Evolutionary conservation across 2,888 invertebrate species (phyloP), one percentile per base, ranked within the genome.

Genomic region (Nipponacmea schrenckii): DNA sequence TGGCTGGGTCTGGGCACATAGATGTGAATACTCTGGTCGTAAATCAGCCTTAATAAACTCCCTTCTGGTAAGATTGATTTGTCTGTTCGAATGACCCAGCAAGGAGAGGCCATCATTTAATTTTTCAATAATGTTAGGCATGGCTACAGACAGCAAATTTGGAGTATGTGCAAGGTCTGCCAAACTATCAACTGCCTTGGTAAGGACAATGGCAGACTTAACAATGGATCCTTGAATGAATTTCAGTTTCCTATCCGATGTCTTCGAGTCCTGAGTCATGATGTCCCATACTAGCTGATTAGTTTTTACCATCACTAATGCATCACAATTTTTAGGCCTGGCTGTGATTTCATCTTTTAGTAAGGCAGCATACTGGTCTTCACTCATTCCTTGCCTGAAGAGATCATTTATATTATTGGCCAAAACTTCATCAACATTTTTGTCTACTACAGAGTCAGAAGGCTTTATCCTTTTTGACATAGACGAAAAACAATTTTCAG

Each of bases 21-120:
- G 10, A 31, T 67, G 48, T 17, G 48, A 48, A 48, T 15, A 48
- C 17, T 48, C 48, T 48, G 48, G 48, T 12, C 3, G 48, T 48
- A 3, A 2, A 48, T 12, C 17, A 1, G n/a, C n/a, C n/a, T n/a
- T n/a, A n/a, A n/a, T n/a, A n/a, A n/a, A n/a, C n/a, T n/a, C n/a
- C n/a, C n/a, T 45, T 12, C 27, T 12, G 17, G n/a, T n/a, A 66
- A n/a, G 20, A 50, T 63, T 67, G 8, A 71, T 64, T 68, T 71
- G 71, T 20, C 46, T n/a, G 48, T 71, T 71, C n/a, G 71, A 56
- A n/a, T 75, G 71, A 31, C 69, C 75, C 7, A 75, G 62, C 50
- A 75, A 67, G 15, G 69, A 73, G 12, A 75, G 46, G 39, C 71
- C 69, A 63, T 71, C 67, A 12, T 71, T 71, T 14, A 44, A 67